A percentile compares a stretch with the other conserved stretches of the same genome.
Evolutionary conservation across 2,888 invertebrate species (phyloP).

Genomic region (Agrilus mali): DNA sequence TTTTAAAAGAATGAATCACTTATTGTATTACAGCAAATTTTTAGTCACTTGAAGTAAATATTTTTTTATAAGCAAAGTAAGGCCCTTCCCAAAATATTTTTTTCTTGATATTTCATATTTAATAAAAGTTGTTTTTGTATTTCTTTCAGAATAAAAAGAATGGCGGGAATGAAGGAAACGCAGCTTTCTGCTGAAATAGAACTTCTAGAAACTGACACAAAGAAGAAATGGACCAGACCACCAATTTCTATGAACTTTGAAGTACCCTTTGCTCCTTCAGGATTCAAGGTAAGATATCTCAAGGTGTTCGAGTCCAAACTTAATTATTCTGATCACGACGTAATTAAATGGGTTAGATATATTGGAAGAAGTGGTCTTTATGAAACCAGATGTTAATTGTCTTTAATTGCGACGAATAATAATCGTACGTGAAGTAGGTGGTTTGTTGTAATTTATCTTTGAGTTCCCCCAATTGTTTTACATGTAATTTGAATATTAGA

Average conservation of each 20-base stretch:
- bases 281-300: constrained; percentile 97
- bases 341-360: constrained; percentile 99
- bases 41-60: no score
- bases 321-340: constrained; percentile 99
- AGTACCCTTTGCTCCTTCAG: constrained; percentile 99
- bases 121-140: constrained; percentile 1
- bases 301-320: constrained; percentile 99
- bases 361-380: constrained; percentile 98
- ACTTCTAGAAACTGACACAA: constrained; percentile 93
- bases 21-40: no score
- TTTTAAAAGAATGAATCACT: no score
- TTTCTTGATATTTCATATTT: not conserved
- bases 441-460: no score
- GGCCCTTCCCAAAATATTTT: no score
- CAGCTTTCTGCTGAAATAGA: constrained; percentile 99
- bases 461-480: no score
- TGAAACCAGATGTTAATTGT: constrained; percentile 87
- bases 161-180: constrained; percentile 99
- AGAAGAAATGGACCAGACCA: constrained; percentile 99
- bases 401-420: not conserved
- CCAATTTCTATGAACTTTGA: constrained; percentile 99
- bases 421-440: no score
- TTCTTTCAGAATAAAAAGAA: constrained; percentile 62
- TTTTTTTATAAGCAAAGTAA: no score
- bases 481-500: no score